These are phyloP conservation scores for Eucriotettix oculatus DNA, from an alignment of 2,888 invertebrate species.

Conservation along the genomic window DNA sequence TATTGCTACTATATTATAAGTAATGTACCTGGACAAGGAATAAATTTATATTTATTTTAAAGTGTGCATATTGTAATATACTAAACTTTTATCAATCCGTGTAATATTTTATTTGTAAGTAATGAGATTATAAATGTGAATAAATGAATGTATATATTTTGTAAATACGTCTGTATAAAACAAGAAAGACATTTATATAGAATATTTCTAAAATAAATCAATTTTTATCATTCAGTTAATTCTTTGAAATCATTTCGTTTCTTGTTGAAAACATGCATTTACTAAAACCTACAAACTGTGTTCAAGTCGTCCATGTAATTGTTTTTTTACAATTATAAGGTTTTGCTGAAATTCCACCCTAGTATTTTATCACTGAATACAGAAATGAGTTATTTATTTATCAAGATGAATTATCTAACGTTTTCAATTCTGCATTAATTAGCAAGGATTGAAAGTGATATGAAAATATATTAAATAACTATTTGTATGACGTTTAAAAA, in stretches of 20 bases:
- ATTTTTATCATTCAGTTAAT: neutral
- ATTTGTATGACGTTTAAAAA: too few relatives aligned
- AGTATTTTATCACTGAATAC: too few relatives aligned
- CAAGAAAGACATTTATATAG: neutral
- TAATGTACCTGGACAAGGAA: conserved; percentile 23
- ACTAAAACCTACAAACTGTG: too few relatives aligned
- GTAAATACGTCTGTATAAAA: neutral
- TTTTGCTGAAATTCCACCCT: too few relatives aligned
- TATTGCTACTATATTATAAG: neutral
- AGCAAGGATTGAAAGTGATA: too few relatives aligned
- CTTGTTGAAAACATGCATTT: too few relatives aligned
- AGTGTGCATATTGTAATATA: conserved; percentile 24
- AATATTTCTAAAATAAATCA: neutral
- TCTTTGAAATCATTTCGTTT: neutral
- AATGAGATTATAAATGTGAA: neutral
- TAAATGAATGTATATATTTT: neutral
- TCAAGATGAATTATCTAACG: too few relatives aligned
- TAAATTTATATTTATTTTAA: conserved; percentile 24
- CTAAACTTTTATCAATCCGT: neutral
- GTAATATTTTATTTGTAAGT: neutral
- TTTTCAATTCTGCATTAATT: too few relatives aligned
- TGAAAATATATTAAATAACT: too few relatives aligned
- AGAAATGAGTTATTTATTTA: too few relatives aligned
- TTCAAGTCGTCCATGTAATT: too few relatives aligned
- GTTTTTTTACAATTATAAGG: too few relatives aligned